Evolutionary conservation across 2,888 invertebrate genomes (phyloP).

Genomic region (Tiliacea citrago): DNA sequence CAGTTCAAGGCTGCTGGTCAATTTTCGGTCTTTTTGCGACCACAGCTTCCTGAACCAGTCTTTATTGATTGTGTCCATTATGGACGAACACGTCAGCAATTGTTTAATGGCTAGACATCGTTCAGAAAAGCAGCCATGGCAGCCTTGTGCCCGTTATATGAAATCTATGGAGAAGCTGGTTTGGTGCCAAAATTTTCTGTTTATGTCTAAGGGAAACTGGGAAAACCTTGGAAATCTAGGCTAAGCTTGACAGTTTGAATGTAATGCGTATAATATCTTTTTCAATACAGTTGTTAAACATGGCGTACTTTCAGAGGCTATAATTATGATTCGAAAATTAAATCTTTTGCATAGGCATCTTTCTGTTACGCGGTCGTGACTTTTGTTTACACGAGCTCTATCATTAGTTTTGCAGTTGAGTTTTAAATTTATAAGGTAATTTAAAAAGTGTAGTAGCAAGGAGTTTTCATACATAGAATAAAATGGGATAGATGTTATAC

Average conservation of each 20-base stretch:
- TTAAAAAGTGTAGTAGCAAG: too few relatives aligned
- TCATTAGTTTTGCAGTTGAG: too few relatives aligned
- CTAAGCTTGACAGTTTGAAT: neutral
- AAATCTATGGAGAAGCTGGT: conserved; percentile 50
- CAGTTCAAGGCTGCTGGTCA: conserved; percentile 45
- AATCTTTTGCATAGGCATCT: too few relatives aligned
- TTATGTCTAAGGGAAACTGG: conserved; percentile 6
- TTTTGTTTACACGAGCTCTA: too few relatives aligned
- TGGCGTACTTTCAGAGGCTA: too few relatives aligned
- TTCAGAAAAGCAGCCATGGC: conserved; percentile 30
- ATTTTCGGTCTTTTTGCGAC: conserved; percentile 42
- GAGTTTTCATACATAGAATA: too few relatives aligned
- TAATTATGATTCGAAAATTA: too few relatives aligned
- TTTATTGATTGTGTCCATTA: conserved; percentile 28
- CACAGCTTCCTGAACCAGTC: conserved; percentile 28
- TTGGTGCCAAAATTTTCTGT: conserved; percentile 44
- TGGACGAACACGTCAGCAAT: conserved; percentile 42
- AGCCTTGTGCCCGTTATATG: conserved; percentile 49
- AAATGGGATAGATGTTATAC: too few relatives aligned
- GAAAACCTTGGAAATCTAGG: conserved; percentile 9
- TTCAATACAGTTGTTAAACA: too few relatives aligned
- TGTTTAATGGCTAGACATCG: conserved; percentile 34
- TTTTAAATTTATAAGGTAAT: too few relatives aligned
- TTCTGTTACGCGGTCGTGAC: too few relatives aligned
- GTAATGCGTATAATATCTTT: neutral